Evolutionary conservation across 2,113 vertebrate species (phyloP), one percentile per base, ranked within the genome.

Genomic region (Lepus timidus): DNA sequence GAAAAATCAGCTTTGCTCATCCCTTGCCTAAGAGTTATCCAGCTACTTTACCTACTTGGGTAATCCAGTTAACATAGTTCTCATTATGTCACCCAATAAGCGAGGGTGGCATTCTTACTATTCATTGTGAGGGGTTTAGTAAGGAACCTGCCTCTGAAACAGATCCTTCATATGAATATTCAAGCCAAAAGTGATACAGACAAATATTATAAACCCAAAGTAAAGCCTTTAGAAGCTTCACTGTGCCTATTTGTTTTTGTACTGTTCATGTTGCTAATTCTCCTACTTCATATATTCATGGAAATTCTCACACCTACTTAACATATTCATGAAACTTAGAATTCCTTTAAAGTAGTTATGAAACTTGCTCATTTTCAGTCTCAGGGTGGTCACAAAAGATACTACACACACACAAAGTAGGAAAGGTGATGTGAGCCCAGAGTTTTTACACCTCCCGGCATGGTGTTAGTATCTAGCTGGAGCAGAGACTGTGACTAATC

Each of bases 321-420:
- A 94, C 79, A 88, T 79, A 87, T 86, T 90, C 88, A 92, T 94
- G 61, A 92, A 55, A 78, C 73, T 91, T 62, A 58, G 64, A 64
- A 84, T 19, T 82, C n/a, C 68, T 17, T 91, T 79, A 76, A 96
- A 74, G 75, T 95, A 96, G 75, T 95, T 73, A 84, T 92, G 78
- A 88, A 90, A 82, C 55, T 58, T 74, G 68, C 17, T 96, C 64
- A 76, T 73, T 95, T 90, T 92, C 68, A 92, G 27, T 84, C 67
- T 55, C 74, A 74, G 0, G 0, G 11, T 94, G 62, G 29, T 92
- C 68, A 92, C 23, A 90, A 88, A 84, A 95, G 2, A 79, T 61
- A 80, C 39, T 70, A 75, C 51, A 89, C 93, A 79, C 27, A 92
- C 31, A 74, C 31, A 90, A 85, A 4, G 22, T 62, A 0, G 29